phyloP scores from a whole-genome alignment of 2,888 invertebrate genomes.

The Stenoptilia bipunctidactyla region DNA sequence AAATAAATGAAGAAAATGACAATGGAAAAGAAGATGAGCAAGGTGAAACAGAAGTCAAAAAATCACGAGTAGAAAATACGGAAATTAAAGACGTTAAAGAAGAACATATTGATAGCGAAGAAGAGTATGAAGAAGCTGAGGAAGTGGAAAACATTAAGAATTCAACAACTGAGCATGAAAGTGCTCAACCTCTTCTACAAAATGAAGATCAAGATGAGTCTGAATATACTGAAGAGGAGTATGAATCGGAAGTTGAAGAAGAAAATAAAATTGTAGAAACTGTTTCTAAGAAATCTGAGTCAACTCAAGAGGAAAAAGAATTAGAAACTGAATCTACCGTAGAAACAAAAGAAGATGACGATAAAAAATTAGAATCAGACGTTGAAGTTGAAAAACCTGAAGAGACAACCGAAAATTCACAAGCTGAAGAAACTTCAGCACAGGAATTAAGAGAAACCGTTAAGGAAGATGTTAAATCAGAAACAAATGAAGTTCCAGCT shows the following conservation, averaged over 20 bases:
- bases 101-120: slow-evolving; percentile 17
- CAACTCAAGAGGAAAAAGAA: slow-evolving; percentile 18
- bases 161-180: no score
- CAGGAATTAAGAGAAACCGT: no score
- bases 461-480: not conserved
- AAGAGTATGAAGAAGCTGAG: slow-evolving; percentile 18
- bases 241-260: slow-evolving; percentile 9
- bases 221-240: slow-evolving; percentile 22
- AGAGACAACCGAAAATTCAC: slow-evolving; percentile 10
- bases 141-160: slow-evolving; percentile 9
- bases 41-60: slow-evolving; percentile 12
- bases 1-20: slow-evolving; percentile 16
- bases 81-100: slow-evolving; percentile 10
- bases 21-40: slow-evolving; percentile 16
- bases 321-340: no score
- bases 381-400: slow-evolving; percentile 19
- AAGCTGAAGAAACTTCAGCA: not conserved
- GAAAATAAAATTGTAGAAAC: slow-evolving; percentile 1
- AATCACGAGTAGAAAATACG: slow-evolving; percentile 10
- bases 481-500: slow-evolving; percentile 1
- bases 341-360: not conserved
- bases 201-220: slow-evolving; percentile 17
- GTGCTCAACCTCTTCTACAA: not conserved
- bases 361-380: not conserved
- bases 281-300: slow-evolving; percentile 20